phyloP scores from a whole-genome alignment of 2,888 invertebrate genomes.

The Synanthedon vespiformis region DNA sequence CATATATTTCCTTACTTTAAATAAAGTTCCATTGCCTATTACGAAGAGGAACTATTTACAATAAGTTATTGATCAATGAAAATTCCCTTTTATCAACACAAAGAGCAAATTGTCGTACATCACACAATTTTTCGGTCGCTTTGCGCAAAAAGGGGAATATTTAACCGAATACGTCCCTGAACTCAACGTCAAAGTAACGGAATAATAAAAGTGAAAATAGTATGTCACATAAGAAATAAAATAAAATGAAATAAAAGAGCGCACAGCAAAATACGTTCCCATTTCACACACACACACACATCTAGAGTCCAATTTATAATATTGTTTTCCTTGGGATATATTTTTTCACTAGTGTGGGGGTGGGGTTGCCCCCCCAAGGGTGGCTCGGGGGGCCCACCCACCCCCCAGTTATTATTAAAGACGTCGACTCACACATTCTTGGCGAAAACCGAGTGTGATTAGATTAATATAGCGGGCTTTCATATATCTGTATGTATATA shows the following conservation, averaged over 20 bases:
- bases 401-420: constrained; percentile 69
- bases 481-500: constrained; percentile 13
- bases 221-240: constrained; percentile 55
- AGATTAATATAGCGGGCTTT: constrained; percentile 60
- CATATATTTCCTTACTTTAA: no score
- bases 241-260: constrained; percentile 60
- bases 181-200: constrained; percentile 1
- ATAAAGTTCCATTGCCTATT: no score
- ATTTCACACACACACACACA: constrained; percentile 38
- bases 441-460: constrained; percentile 61
- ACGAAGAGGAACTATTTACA: background rate
- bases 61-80: background rate
- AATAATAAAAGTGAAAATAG: constrained; percentile 40
- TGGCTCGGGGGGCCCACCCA: constrained; percentile 14
- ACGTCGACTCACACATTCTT: constrained; percentile 68
- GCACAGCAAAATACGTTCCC: constrained; percentile 43
- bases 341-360: constrained; percentile 67
- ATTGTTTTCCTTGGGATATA: constrained; percentile 70
- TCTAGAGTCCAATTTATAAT: constrained; percentile 62
- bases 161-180: constrained; percentile 2
- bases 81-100: background rate
- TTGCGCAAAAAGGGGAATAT: background rate
- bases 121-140: background rate
- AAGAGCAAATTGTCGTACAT: background rate
- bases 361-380: constrained; percentile 12